These are phyloP conservation scores for Anas flavirostris DNA, from an alignment of 2,797 vertebrate species.

Conservation along the genomic window DNA sequence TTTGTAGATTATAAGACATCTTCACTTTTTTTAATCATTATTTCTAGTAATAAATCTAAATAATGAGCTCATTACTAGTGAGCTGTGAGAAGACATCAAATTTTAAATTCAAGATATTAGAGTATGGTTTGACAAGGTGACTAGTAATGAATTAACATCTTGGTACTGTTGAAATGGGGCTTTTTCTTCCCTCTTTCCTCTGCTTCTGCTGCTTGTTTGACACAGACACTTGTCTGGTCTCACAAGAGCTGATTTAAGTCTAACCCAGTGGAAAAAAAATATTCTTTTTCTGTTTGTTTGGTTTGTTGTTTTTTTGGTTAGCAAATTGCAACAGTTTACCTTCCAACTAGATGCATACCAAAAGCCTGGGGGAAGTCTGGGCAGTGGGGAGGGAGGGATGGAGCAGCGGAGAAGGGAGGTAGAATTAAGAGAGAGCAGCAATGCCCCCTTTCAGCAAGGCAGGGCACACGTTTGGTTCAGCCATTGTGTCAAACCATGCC, in stretches of 20 bases:
- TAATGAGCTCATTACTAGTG: constrained; percentile 18
- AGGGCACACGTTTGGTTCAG: not conserved
- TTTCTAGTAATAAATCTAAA: constrained; percentile 20
- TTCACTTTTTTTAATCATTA: constrained; percentile 20
- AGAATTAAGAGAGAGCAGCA: not conserved
- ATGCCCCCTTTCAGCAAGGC: not conserved
- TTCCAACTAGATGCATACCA: not conserved
- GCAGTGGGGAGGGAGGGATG: not conserved
- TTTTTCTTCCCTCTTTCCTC: not conserved
- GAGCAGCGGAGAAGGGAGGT: not conserved
- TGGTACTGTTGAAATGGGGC: not conserved
- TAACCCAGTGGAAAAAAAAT: not conserved
- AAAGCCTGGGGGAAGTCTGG: not conserved
- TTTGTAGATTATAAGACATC: not conserved
- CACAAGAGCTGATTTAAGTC: not conserved
- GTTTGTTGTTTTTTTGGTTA: not conserved
- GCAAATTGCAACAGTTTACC: not conserved
- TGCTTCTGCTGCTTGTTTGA: not conserved
- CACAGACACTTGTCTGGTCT: not conserved
- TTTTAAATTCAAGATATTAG: not conserved
- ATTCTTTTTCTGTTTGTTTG: not conserved
- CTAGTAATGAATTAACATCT: constrained; percentile 22
- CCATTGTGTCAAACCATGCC: not conserved
- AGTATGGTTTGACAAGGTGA: not conserved
- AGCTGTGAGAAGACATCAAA: not conserved